Evolutionary conservation across 2,113 vertebrate genomes (phyloP).

Genomic region (Butastur rufipennis): DNA sequence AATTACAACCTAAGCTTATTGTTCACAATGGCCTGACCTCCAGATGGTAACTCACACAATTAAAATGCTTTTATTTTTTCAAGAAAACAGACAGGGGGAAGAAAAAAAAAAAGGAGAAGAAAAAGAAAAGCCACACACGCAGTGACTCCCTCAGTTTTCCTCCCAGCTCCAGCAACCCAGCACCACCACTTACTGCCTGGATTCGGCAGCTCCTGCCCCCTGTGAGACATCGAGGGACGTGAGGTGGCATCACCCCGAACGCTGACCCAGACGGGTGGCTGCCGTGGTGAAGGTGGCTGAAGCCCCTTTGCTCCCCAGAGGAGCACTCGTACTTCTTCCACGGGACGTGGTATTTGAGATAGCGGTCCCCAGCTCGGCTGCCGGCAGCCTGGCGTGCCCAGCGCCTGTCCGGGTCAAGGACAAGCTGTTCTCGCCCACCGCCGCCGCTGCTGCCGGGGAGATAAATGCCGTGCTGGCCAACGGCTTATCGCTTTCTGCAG

Average conservation of each 20-base stretch:
- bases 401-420: slow-evolving; percentile 7
- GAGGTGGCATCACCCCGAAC: not conserved
- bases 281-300: not conserved
- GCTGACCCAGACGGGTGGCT: not conserved
- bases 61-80: not conserved
- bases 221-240: not conserved
- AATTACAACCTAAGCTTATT: slow-evolving; percentile 1
- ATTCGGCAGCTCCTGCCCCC: not conserved
- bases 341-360: not conserved
- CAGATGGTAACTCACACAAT: not conserved
- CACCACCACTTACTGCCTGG: not conserved
- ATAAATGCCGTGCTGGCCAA: fast-evolving
- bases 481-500: not conserved
- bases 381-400: not conserved
- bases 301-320: not conserved
- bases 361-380: not conserved
- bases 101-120: not conserved
- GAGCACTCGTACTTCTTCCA: not conserved
- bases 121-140: not conserved
- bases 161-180: not conserved
- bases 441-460: not conserved
- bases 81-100: not conserved
- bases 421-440: not conserved
- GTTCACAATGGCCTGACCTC: not conserved
- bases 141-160: not conserved